Percentiles rank a stretch among this genome's conserved stretches.
These are phyloP conservation scores for Molanna angustata DNA, from an alignment of 2,888 invertebrate species.

Conservation along the genomic window DNA sequence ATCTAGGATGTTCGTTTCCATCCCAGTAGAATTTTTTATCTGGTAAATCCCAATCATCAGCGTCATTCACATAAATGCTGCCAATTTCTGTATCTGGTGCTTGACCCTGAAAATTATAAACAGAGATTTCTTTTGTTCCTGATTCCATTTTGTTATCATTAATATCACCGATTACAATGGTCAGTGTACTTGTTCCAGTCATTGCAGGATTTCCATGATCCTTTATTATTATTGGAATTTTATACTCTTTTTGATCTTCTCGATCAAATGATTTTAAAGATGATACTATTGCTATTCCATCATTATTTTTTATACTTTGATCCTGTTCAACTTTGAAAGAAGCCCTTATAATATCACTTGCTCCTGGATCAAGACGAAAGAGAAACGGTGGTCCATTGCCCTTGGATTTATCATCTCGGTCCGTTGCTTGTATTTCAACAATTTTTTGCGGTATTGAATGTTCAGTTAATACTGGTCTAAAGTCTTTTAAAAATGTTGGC, in stretches of 20 bases:
- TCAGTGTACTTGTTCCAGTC: constrained; percentile 75
- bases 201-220: constrained; percentile 75
- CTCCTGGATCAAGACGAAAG: constrained; percentile 50
- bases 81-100: constrained; percentile 70
- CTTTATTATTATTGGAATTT: constrained; percentile 78
- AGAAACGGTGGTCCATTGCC: constrained; percentile 55
- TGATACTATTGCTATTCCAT: constrained; percentile 76
- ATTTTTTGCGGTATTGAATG: constrained; percentile 50
- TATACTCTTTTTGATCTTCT: constrained; percentile 74
- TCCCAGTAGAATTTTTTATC: constrained; percentile 82
- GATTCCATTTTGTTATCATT: constrained; percentile 85
- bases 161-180: constrained; percentile 79
- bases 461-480: constrained; percentile 51
- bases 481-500: constrained; percentile 45
- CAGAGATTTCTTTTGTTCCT: constrained; percentile 77
- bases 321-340: constrained; percentile 79
- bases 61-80: constrained; percentile 75
- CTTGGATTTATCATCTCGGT: constrained; percentile 46
- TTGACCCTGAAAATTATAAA: constrained; percentile 75
- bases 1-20: constrained; percentile 60
- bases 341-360: constrained; percentile 50
- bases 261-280: constrained; percentile 73
- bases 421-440: constrained; percentile 46
- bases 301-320: constrained; percentile 73
- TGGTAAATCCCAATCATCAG: constrained; percentile 83